A percentile compares a stretch with the other conserved stretches of the same genome.
These are phyloP conservation scores for Hemibates koningsi DNA, from an alignment of 2,113 vertebrate genomes.

Conservation along the genomic window DNA sequence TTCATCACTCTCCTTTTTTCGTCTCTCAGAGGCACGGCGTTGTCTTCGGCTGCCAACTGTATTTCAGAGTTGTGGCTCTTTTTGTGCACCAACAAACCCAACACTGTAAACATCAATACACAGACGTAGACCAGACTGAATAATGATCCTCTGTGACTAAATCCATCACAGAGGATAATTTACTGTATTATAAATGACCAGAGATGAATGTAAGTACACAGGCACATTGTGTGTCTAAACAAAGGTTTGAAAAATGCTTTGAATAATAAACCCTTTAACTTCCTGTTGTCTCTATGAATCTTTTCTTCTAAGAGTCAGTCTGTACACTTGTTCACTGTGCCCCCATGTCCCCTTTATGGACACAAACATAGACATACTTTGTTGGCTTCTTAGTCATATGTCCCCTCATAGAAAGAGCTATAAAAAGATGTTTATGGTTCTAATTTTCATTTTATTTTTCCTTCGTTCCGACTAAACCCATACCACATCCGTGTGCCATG, in stretches of 20 bases:
- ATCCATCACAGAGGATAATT: background rate
- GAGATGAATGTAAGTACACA: background rate
- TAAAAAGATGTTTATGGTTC: background rate
- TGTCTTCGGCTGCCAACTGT: conserved; percentile 9
- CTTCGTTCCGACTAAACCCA: background rate
- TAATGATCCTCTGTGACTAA: conserved; percentile 24
- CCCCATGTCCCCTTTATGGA: background rate
- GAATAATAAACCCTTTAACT: background rate
- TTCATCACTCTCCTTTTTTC: background rate
- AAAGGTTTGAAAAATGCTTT: background rate
- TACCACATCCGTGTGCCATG: background rate
- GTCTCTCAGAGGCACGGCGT: background rate
- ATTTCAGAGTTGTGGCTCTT: conserved; percentile 1
- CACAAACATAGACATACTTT: background rate
- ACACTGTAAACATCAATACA: conserved; percentile 23
- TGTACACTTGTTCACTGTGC: background rate
- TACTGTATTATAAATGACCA: conserved; percentile 3
- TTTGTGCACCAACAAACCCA: conserved; percentile 25
- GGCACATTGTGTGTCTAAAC: background rate
- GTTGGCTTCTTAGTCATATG: background rate
- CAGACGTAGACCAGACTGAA: background rate
- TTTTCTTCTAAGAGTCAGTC: background rate
- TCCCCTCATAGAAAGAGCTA: background rate
- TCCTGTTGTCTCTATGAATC: conserved; percentile 13
- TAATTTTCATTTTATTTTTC: background rate